These are phyloP conservation scores for Lasiurus borealis DNA, from an alignment of 2,113 vertebrate species.

Conservation along the genomic window DNA sequence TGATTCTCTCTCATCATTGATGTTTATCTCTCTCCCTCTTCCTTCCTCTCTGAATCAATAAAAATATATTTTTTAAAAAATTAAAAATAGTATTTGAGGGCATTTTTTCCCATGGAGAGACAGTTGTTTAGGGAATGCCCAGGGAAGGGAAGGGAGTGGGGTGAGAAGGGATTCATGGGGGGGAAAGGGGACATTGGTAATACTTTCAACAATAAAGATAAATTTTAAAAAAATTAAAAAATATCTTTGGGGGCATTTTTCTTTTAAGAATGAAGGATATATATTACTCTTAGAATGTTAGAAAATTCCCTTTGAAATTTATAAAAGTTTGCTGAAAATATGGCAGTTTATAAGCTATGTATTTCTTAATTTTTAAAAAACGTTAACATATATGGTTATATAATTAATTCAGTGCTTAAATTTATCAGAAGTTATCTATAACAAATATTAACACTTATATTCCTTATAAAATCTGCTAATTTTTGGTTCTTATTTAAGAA, in stretches of 20 bases:
- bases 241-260: neutral
- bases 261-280: slow-evolving; percentile 15
- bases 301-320: slow-evolving; percentile 38
- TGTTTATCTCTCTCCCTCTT: too few relatives aligned
- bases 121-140: too few relatives aligned
- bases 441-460: neutral
- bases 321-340: slow-evolving; percentile 28
- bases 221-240: too few relatives aligned
- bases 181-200: too few relatives aligned
- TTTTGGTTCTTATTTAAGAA: slow-evolving; percentile 2
- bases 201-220: too few relatives aligned
- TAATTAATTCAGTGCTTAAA: slow-evolving; percentile 40
- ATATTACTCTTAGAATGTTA: neutral
- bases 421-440: neutral
- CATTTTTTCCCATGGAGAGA: too few relatives aligned
- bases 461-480: slow-evolving; percentile 40
- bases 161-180: too few relatives aligned
- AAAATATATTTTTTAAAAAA: too few relatives aligned
- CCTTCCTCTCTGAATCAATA: too few relatives aligned
- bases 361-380: neutral
- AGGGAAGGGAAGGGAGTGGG: too few relatives aligned
- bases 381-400: neutral
- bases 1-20: too few relatives aligned
- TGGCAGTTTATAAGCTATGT: neutral
- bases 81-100: too few relatives aligned